A percentile compares a stretch with the other conserved stretches of the same genome.
phyloP scores from a whole-genome alignment of 1,140 invertebrate genomes.

The Holcopasites calliopsidis region DNA sequence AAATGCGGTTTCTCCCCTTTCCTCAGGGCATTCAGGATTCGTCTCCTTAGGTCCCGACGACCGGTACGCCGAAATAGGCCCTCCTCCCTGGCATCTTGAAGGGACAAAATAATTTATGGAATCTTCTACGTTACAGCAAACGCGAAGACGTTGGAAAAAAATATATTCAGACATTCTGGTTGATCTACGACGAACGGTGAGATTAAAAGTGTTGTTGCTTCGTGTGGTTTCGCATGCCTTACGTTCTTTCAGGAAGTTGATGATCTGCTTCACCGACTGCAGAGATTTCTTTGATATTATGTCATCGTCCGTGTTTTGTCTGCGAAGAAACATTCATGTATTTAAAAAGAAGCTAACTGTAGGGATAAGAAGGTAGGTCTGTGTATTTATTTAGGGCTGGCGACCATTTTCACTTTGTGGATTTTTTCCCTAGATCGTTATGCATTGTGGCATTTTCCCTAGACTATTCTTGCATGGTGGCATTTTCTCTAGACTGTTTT shows the following conservation, averaged over 20 bases:
- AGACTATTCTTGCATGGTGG: too few relatives aligned
- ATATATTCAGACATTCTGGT: too few relatives aligned
- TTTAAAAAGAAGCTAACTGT: too few relatives aligned
- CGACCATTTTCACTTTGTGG: background rate
- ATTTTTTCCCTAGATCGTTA: too few relatives aligned
- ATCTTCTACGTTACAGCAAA: background rate
- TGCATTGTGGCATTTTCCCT: too few relatives aligned
- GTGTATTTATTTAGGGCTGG: too few relatives aligned
- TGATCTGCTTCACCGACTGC: conserved; percentile 62
- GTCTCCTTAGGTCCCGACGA: conserved; percentile 52
- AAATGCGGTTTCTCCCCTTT: conserved; percentile 64
- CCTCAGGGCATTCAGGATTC: conserved; percentile 62
- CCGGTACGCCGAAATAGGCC: conserved; percentile 66
- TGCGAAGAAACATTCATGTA: conserved; percentile 27
- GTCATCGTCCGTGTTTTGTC: conserved; percentile 58
- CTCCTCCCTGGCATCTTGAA: conserved; percentile 67
- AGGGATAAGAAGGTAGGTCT: too few relatives aligned
- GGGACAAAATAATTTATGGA: background rate
- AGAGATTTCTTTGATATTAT: conserved; percentile 70
- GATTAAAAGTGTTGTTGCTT: background rate
- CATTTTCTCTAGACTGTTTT: too few relatives aligned
- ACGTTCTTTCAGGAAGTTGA: conserved; percentile 66
- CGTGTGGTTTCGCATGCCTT: conserved; percentile 20
- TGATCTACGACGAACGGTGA: background rate
- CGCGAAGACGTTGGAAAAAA: background rate